Percentiles rank a stretch among this genome's conserved stretches.
Conservation (phyloP, 2,113 vertebrate genomes). For the Lepus europaeus region DNA sequence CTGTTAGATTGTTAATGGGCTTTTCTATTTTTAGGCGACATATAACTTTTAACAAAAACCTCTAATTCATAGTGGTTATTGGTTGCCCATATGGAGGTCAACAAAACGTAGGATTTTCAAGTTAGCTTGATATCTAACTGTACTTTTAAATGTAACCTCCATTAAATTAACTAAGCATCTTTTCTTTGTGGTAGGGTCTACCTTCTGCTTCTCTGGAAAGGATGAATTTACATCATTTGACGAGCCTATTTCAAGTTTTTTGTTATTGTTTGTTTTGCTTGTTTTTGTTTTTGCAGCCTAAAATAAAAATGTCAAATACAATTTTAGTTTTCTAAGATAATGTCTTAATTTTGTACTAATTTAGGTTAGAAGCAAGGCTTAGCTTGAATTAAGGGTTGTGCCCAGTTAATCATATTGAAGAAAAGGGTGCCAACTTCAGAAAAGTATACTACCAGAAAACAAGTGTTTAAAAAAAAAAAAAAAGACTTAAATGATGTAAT, state of each 20-base stretch:
- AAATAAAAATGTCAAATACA: constrained; percentile 80
- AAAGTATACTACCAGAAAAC: constrained; percentile 8
- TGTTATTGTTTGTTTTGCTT: constrained; percentile 67
- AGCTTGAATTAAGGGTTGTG: constrained; percentile 48
- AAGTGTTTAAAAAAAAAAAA: neutral
- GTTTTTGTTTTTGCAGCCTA: constrained; percentile 76
- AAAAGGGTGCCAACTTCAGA: constrained; percentile 42
- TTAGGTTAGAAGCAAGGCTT: constrained; percentile 64
- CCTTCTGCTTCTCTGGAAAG: constrained; percentile 80
- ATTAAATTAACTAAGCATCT: constrained; percentile 81
- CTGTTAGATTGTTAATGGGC: constrained; percentile 88
- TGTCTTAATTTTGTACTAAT: constrained; percentile 79
- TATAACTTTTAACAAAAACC: constrained; percentile 84
- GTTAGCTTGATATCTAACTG: constrained; percentile 83
- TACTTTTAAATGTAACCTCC: constrained; percentile 76
- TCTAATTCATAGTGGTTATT: constrained; percentile 86
- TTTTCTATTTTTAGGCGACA: constrained; percentile 89
- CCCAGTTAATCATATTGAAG: constrained; percentile 35
- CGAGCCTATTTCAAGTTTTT: constrained; percentile 78
- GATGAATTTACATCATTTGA: constrained; percentile 79
- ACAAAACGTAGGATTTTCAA: constrained; percentile 91
- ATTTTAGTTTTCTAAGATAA: constrained; percentile 76
- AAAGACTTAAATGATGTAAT: constrained; percentile 31
- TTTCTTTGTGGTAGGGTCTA: constrained; percentile 80
- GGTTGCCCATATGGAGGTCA: constrained; percentile 88